These are phyloP conservation scores for Hylyphantes graminicola DNA, from an alignment of 1,140 invertebrate species.

Conservation along the genomic window DNA sequence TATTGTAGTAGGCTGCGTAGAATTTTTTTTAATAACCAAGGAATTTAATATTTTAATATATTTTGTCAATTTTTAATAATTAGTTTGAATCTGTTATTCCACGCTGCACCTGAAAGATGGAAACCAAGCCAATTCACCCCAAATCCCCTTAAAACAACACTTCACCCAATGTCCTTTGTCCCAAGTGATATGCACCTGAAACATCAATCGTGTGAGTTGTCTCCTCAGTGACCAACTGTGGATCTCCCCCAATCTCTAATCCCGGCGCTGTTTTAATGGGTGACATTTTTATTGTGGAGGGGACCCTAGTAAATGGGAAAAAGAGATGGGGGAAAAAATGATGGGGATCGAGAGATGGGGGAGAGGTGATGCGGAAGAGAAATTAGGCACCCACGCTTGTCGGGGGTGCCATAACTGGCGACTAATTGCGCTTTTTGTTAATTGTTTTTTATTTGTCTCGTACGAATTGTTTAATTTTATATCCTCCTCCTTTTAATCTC, in stretches of 20 bases:
- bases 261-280: slow-evolving; percentile 10
- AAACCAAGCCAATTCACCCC: too few relatives aligned
- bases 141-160: too few relatives aligned
- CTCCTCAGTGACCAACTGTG: background rate
- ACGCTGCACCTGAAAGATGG: too few relatives aligned
- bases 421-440: background rate
- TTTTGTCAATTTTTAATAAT: too few relatives aligned
- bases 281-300: slow-evolving; percentile 27
- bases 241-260: slow-evolving; percentile 19
- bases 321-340: slow-evolving; percentile 19
- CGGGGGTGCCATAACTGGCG: slow-evolving; percentile 13
- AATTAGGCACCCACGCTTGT: slow-evolving; percentile 46
- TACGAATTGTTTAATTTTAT: background rate
- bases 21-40: too few relatives aligned
- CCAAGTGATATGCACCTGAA: too few relatives aligned
- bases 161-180: too few relatives aligned
- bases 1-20: too few relatives aligned
- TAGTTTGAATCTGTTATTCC: too few relatives aligned
- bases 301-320: slow-evolving; percentile 14
- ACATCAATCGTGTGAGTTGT: background rate
- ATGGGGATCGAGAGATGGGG: slow-evolving; percentile 39
- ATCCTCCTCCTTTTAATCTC: too few relatives aligned
- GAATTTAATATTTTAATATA: too few relatives aligned
- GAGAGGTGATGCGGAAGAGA: slow-evolving; percentile 55
- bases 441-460: background rate